Evolutionary conservation across 2,888 invertebrate species (phyloP).

Genomic region (Flexamia atlantica): DNA sequence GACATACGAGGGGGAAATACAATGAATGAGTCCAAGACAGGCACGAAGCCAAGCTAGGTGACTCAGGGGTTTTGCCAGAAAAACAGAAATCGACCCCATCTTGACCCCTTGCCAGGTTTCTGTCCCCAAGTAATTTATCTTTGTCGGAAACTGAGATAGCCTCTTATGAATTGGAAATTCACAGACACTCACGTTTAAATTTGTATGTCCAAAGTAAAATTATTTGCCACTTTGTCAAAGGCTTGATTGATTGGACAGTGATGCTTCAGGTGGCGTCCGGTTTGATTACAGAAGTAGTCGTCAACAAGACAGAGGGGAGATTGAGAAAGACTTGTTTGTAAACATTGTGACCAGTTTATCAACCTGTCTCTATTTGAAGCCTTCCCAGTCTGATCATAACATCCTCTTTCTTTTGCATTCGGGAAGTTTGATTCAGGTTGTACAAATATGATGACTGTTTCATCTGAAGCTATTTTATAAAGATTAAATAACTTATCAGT

Average conservation of each 20-base stretch:
- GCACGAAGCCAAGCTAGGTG: background rate
- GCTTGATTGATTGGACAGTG: background rate
- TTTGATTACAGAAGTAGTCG: background rate
- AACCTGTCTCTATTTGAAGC: background rate
- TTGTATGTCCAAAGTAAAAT: too few species aligned
- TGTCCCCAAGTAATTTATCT: background rate
- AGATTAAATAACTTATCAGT: too few species aligned
- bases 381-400: background rate
- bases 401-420: background rate
- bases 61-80: conserved; percentile 10
- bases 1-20: background rate
- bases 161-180: too few species aligned
- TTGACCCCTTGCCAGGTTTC: background rate
- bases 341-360: background rate
- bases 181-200: too few species aligned
- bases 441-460: too few species aligned
- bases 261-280: background rate
- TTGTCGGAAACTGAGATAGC: too few species aligned
- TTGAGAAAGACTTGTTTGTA: background rate
- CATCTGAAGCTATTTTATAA: too few species aligned
- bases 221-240: too few species aligned
- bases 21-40: background rate
- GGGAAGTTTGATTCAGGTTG: too few species aligned
- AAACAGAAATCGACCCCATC: background rate
- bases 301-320: background rate